phyloP scores from a whole-genome alignment of 2,888 invertebrate genomes.

The Drosophila kuntzei region DNA sequence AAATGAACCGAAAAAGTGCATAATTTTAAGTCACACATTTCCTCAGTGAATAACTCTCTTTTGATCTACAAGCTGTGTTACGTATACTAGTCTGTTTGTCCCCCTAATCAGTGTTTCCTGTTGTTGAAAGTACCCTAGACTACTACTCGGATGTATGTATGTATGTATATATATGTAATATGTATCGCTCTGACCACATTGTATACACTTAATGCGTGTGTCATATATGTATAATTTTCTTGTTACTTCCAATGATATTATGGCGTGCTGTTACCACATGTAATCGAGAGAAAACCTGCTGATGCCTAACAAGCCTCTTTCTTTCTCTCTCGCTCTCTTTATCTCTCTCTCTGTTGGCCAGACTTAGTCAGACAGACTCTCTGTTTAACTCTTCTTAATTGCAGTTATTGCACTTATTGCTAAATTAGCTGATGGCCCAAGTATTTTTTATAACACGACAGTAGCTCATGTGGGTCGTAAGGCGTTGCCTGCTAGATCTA shows the following conservation, averaged over 20 bases:
- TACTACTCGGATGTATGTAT: background rate
- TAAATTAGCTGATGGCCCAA: conserved; percentile 47
- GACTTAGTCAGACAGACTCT: conserved; percentile 17
- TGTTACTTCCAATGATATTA: conserved; percentile 39
- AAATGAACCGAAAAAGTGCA: conserved; percentile 27
- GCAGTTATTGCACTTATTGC: conserved; percentile 50
- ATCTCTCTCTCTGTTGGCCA: background rate
- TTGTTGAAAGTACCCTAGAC: conserved; percentile 27
- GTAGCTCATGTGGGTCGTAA: conserved; percentile 1
- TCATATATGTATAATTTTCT: conserved; percentile 54
- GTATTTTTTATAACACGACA: conserved; percentile 28
- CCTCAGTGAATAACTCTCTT: conserved; percentile 14
- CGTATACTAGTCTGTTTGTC: conserved; percentile 21
- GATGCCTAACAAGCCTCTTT: conserved; percentile 8
- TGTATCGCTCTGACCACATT: conserved; percentile 4
- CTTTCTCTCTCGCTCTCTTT: background rate
- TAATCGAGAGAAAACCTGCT: conserved; percentile 30
- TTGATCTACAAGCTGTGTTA: conserved; percentile 9
- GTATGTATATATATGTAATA: background rate
- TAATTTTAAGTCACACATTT: conserved; percentile 23
- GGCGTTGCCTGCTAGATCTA: conserved; percentile 2
- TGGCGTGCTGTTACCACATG: conserved; percentile 44
- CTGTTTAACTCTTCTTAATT: conserved; percentile 35
- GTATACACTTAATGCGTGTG: conserved; percentile 34
- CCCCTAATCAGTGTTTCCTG: conserved; percentile 44